phyloP scores from a whole-genome alignment of 2,113 vertebrate genomes.

The Corythaeola cristata region DNA sequence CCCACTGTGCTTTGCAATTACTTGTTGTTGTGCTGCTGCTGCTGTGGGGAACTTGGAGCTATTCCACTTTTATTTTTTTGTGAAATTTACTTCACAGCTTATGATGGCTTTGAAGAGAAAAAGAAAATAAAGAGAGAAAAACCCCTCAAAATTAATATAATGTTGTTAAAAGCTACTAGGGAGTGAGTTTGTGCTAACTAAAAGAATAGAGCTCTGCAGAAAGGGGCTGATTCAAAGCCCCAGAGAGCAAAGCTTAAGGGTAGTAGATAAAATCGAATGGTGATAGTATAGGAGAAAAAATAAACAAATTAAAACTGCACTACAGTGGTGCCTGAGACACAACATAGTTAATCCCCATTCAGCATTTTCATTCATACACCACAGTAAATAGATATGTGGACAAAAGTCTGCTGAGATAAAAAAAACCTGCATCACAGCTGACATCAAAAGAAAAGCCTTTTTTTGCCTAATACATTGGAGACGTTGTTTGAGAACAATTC shows the following conservation, averaged over 20 bases:
- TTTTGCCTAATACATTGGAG: constrained; percentile 8
- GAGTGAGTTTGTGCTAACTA: background rate
- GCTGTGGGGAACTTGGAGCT: background rate
- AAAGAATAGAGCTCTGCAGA: background rate
- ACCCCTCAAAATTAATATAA: background rate
- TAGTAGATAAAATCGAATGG: background rate
- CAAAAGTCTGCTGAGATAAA: background rate
- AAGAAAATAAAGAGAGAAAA: background rate
- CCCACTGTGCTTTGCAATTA: background rate
- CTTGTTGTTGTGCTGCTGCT: background rate
- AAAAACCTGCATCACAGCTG: background rate
- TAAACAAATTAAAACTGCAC: background rate
- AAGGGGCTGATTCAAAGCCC: background rate
- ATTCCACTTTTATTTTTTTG: background rate
- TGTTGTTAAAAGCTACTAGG: background rate
- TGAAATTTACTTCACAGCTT: background rate
- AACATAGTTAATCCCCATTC: background rate
- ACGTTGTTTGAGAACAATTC: background rate
- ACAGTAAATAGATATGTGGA: background rate
- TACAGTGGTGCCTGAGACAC: background rate
- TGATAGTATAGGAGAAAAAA: background rate
- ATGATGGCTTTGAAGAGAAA: background rate
- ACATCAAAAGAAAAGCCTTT: background rate
- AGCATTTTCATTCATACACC: background rate
- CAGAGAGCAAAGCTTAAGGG: background rate